These are phyloP conservation scores for Reticulitermes lucifugus DNA, from an alignment of 2,888 invertebrate genomes.

Conservation along the genomic window DNA sequence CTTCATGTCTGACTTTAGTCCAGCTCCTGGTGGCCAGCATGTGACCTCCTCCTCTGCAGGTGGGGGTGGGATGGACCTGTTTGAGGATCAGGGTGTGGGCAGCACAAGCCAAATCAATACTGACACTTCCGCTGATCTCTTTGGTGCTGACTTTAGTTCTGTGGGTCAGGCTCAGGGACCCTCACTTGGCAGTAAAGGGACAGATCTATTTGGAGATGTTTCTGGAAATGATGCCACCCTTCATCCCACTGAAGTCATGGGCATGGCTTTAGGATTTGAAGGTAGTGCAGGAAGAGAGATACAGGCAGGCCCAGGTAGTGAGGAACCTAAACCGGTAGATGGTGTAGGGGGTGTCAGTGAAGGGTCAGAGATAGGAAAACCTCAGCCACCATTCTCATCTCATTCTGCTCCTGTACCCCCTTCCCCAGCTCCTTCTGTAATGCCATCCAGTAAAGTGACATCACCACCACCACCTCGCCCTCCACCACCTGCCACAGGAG, in stretches of 20 bases:
- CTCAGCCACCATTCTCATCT: conserved; percentile 20
- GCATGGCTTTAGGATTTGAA: conserved; percentile 35
- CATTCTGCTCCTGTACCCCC: conserved; percentile 39
- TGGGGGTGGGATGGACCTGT: conserved; percentile 47
- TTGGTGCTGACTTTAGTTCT: conserved; percentile 44
- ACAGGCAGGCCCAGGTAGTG: conserved; percentile 58
- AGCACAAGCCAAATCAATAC: neutral
- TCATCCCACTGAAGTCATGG: conserved; percentile 54
- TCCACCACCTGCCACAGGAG: conserved; percentile 60
- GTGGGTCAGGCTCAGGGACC: conserved; percentile 33
- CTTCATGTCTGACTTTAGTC: conserved; percentile 70
- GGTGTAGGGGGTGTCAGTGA: conserved; percentile 4
- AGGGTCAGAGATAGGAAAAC: neutral
- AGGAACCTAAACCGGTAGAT: conserved; percentile 54
- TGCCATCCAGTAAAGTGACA: conserved; percentile 59
- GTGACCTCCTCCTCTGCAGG: conserved; percentile 47
- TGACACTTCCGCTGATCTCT: conserved; percentile 42
- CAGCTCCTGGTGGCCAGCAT: conserved; percentile 48
- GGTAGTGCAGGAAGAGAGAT: conserved; percentile 60
- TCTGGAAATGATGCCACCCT: conserved; percentile 56
- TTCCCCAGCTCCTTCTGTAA: conserved; percentile 50
- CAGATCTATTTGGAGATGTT: conserved; percentile 54
- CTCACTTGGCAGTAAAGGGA: conserved; percentile 53
- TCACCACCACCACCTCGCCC: conserved; percentile 65
- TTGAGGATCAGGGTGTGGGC: conserved; percentile 39